Conservation (phyloP, 2,888 invertebrate genomes). For the Ecliptopera silaceata region DNA sequence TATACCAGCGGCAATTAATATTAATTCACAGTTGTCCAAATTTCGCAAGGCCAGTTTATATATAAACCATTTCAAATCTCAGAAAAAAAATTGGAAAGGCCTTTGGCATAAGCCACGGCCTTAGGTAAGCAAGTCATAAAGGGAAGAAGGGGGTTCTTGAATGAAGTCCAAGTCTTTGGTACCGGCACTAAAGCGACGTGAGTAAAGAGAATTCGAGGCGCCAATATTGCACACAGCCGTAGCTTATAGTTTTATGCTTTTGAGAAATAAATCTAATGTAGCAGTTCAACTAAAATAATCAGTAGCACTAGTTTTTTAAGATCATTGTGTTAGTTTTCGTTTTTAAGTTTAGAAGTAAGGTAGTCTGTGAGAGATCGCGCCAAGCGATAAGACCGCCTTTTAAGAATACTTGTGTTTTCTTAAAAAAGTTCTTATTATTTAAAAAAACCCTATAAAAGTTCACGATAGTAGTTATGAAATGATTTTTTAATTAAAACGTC, state of each 20-base stretch:
- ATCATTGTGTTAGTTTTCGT: too few relatives aligned
- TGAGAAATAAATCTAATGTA: not conserved
- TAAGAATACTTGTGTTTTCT: too few relatives aligned
- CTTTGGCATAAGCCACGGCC: slow-evolving; percentile 25
- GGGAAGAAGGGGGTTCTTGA: slow-evolving; percentile 29
- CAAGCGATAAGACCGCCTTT: too few relatives aligned
- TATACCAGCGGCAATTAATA: too few relatives aligned
- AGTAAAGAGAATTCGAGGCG: slow-evolving; percentile 31
- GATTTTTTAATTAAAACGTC: not conserved
- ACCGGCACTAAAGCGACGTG: slow-evolving; percentile 28
- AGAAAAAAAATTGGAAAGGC: slow-evolving; percentile 17
- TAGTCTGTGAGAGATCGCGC: too few relatives aligned
- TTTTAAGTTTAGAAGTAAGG: too few relatives aligned
- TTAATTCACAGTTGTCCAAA: too few relatives aligned
- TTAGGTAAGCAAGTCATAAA: slow-evolving; percentile 31
- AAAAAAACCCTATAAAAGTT: too few relatives aligned
- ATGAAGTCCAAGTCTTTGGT: slow-evolving; percentile 37
- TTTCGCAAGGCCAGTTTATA: too few relatives aligned
- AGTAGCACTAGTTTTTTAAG: too few relatives aligned
- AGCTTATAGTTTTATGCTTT: slow-evolving; percentile 11
- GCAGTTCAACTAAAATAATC: too few relatives aligned
- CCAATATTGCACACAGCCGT: slow-evolving; percentile 24
- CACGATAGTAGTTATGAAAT: not conserved
- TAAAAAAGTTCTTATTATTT: too few relatives aligned
- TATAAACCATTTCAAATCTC: not conserved